Conservation (phyloP, 2,888 invertebrate species). For the Chalcosyrphus nemorum region DNA sequence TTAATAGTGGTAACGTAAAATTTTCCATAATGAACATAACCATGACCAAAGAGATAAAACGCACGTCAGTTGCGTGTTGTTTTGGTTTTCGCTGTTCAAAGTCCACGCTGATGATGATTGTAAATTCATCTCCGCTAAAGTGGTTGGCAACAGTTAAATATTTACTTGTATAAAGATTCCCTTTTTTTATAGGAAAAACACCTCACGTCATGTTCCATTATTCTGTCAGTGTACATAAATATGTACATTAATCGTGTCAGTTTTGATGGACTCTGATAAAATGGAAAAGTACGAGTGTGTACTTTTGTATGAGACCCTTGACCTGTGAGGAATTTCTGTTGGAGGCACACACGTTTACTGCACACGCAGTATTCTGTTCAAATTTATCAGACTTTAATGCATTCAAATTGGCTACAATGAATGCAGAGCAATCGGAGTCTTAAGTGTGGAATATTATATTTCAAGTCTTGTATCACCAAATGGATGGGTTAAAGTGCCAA, state of each 20-base stretch:
- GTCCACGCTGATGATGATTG: constrained; percentile 1
- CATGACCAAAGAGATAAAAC: neutral
- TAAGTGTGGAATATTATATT: no score
- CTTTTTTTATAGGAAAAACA: neutral
- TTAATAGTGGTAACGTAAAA: neutral
- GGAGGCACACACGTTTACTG: no score
- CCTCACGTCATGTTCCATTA: neutral
- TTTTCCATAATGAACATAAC: neutral
- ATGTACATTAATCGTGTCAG: neutral
- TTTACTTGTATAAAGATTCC: neutral
- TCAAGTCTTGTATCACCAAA: no score
- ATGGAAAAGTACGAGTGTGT: no score
- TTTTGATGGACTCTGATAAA: neutral
- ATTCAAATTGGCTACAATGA: no score
- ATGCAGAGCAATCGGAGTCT: no score
- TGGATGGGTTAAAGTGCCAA: no score
- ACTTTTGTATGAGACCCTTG: no score
- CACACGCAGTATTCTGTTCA: no score
- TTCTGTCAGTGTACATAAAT: neutral
- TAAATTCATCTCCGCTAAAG: constrained; percentile 1
- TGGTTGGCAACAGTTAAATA: constrained; percentile 12
- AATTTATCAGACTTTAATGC: no score
- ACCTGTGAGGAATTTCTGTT: neutral
- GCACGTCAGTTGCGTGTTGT: neutral
- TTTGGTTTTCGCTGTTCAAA: constrained; percentile 11